phyloP scores from a whole-genome alignment of 2,797 vertebrate genomes.

The Lophotriccus pileatus region DNA sequence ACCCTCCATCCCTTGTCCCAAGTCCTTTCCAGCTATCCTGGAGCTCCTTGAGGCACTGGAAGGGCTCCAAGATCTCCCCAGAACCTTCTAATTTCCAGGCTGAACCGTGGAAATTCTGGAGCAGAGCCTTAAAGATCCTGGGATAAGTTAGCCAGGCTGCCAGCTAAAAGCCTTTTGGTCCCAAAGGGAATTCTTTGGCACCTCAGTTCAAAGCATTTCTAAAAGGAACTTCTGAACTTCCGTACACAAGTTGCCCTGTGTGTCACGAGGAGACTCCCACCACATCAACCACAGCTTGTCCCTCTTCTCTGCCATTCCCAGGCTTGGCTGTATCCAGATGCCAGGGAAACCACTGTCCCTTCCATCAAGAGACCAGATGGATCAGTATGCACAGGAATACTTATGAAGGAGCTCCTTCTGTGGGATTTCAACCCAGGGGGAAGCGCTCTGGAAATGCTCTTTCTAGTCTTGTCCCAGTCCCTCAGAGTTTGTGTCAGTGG shows the following conservation, averaged over 20 bases:
- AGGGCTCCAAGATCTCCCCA: background rate
- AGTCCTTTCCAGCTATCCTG: background rate
- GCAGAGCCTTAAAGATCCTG: background rate
- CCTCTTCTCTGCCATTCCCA: background rate
- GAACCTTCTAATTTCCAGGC: background rate
- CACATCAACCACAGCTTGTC: background rate
- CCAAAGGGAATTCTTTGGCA: background rate
- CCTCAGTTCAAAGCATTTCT: background rate
- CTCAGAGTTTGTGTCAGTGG: background rate
- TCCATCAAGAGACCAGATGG: background rate
- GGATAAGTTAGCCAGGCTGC: background rate
- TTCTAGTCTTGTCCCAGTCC: background rate
- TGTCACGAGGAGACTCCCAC: background rate
- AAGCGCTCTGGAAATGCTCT: background rate
- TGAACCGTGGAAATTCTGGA: background rate
- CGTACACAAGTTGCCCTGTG: accelerated
- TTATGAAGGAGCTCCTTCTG: background rate
- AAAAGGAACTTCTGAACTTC: background rate
- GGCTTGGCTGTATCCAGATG: background rate
- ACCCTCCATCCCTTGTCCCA: background rate
- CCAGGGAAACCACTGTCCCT: background rate
- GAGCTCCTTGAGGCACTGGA: background rate
- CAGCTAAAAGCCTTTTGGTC: background rate
- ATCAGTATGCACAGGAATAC: background rate
- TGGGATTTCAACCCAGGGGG: background rate